These are phyloP conservation scores for Morpho deidamia DNA, from an alignment of 2,888 invertebrate genomes.

Conservation along the genomic window DNA sequence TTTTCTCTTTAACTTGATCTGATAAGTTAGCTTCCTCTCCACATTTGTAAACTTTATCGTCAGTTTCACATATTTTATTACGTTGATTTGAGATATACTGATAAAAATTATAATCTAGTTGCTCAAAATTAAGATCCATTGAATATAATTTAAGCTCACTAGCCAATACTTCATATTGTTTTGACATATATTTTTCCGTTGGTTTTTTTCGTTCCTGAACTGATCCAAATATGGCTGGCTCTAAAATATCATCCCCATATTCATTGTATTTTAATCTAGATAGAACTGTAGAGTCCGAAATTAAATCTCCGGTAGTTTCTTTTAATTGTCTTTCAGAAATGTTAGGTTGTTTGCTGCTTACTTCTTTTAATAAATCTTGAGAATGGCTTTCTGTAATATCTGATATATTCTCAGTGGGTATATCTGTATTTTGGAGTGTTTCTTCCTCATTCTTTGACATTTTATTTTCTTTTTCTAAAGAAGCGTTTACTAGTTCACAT, in stretches of 20 bases:
- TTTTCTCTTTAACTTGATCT: neutral
- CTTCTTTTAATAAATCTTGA: too few relatives aligned
- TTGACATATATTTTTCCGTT: slow-evolving; percentile 28
- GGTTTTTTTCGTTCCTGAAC: slow-evolving; percentile 73
- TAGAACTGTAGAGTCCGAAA: slow-evolving; percentile 3
- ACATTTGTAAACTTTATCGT: neutral
- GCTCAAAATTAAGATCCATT: slow-evolving; percentile 45
- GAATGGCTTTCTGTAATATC: too few relatives aligned
- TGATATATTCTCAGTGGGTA: too few relatives aligned
- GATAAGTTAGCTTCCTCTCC: too few relatives aligned
- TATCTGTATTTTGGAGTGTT: too few relatives aligned
- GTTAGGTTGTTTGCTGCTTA: too few relatives aligned
- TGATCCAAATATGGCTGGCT: slow-evolving; percentile 81
- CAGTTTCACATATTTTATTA: slow-evolving; percentile 11
- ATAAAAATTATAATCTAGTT: slow-evolving; percentile 52
- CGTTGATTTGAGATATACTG: slow-evolving; percentile 36
- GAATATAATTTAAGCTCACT: slow-evolving; percentile 61
- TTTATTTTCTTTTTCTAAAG: too few relatives aligned
- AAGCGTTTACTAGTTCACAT: neutral
- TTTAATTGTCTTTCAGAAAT: too few relatives aligned
- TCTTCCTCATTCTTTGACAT: too few relatives aligned
- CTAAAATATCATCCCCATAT: slow-evolving; percentile 42
- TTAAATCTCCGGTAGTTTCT: neutral
- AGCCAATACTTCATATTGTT: slow-evolving; percentile 51
- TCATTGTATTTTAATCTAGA: slow-evolving; percentile 4